Conservation (phyloP, 2,888 invertebrate genomes). For the Teinopalpus imperialis region DNA sequence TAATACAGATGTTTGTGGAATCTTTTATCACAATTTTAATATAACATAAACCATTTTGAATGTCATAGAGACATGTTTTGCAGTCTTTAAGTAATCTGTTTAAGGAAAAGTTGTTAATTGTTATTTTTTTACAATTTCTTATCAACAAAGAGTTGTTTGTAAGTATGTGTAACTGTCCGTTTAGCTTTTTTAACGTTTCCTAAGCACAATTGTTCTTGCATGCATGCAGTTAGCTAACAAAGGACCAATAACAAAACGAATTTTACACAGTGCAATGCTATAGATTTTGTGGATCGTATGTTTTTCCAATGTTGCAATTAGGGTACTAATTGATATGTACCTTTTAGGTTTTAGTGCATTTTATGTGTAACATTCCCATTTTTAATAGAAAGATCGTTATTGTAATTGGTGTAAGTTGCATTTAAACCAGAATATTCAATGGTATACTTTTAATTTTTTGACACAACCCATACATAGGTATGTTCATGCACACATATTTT, state of each 20-base stretch:
- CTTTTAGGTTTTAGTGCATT: constrained; percentile 47
- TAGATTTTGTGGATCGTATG: neutral
- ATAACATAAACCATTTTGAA: constrained; percentile 23
- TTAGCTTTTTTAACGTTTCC: constrained; percentile 2
- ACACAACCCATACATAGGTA: neutral
- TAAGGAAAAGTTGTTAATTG: constrained; percentile 31
- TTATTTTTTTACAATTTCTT: constrained; percentile 25
- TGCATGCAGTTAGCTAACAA: constrained; percentile 21
- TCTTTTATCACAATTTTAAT: constrained; percentile 12
- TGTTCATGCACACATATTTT: neutral
- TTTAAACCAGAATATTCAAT: neutral
- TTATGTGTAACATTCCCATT: constrained; percentile 61
- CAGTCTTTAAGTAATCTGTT: constrained; percentile 27
- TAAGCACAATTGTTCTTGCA: constrained; percentile 20
- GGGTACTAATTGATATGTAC: constrained; percentile 1
- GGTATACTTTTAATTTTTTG: neutral
- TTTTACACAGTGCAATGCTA: constrained; percentile 10
- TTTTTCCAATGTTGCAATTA: constrained; percentile 28
- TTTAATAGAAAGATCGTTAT: constrained; percentile 25
- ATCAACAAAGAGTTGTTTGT: constrained; percentile 7
- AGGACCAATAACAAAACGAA: constrained; percentile 23
- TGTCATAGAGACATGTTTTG: constrained; percentile 33
- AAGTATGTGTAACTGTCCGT: constrained; percentile 5
- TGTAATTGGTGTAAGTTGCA: constrained; percentile 25
- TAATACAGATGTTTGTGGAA: constrained; percentile 26